Evolutionary conservation across 1,140 invertebrate species (phyloP), one percentile per base, ranked within the genome.

Genomic region (Ceratina australensis): DNA sequence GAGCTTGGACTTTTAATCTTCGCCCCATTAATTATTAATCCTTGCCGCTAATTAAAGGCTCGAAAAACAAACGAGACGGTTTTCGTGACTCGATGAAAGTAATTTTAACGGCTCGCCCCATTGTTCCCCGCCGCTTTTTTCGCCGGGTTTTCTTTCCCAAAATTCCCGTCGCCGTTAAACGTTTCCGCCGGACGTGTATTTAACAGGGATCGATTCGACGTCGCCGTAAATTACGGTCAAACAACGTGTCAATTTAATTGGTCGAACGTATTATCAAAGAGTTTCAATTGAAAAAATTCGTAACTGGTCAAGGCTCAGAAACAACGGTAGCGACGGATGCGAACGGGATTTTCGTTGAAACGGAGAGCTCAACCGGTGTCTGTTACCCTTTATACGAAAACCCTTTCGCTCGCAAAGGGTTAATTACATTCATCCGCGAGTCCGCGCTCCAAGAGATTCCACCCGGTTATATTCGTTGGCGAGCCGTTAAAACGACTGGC

Each of bases 1-100:
- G n/a, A 20, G 56, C 73, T 52, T 61, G 56, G 74, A 56, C 66
- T 77, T 77, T 77, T 77, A 69, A 77, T 77, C 66, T 76, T 77
- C 57, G 57, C 26, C 47, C 56, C 16, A 61, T 77, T 77, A 71
- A 77, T 77, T 71, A 77, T 77, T 77, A 77, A 77, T 63, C 47
- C 56, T 10, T 13, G 12, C 66, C 15, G n/a, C 74, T 77, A 77
- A 77, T 77, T 77, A 77, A 77, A 71, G 74, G 49, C 74, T 54
- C 26, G 74, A 77, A 77, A 77, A 61, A 77, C 66, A 71, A 77
- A 71, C 74, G 20, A 20, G 16, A 26, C 26, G 49, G 33, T 52
- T 42, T 15, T 66, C 16, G 20, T 28, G 26, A 7, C 12, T 22
- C 16, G 74, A 77, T 60, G 66, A 71, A 77, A 77, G 74, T 77